Evolutionary conservation across 2,797 vertebrate genomes (phyloP), one percentile per base, ranked within the genome.

Genomic region (Ammospiza maritima): DNA sequence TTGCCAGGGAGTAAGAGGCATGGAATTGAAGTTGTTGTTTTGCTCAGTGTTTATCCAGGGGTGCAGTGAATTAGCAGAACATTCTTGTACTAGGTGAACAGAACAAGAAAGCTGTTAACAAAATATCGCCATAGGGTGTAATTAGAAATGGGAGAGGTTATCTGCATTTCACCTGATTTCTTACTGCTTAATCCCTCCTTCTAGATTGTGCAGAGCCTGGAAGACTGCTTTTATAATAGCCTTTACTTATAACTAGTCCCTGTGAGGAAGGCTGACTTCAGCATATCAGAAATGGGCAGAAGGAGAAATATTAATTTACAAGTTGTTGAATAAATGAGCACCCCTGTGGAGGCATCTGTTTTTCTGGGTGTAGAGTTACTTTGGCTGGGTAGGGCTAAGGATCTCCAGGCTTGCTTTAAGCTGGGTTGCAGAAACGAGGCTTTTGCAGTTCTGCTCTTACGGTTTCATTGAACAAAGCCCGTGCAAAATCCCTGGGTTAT

Each of bases 301-400:
- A 90, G 40, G 48, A 73, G 66, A 96, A 94, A 93, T 44, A 83
- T 42, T 91, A 42, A 90, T 97, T 95, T 94, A 83, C 89, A 88
- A 71, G 93, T 91, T 85, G 79, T 85, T 95, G 85, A 92, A 95
- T 83, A 94, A 97, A 95, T 90, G 90, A 95, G 73, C 75, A 86
- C 62, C 45, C 91, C 72, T 53, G 69, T 34, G 58, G 82, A 79
- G 84, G 16, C 66, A 94, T 96, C 76, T 97, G 95, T 88, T 94
- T 97, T 90, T 85, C 90, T 91, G 80, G 77, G 84, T 94, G 53
- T 97, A 93, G 95, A 79, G 79, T 96, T 95, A 96, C 94, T 82
- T 56, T 66, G 21, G 20, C 85, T 56, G 84, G 84, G 70, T 69
- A 93, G 86, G 94, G 65, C 16, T 89, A 58, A 90, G 75, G 79